Evolutionary conservation across 1,140 invertebrate genomes (phyloP).

Genomic region (Babylonia areolata): DNA sequence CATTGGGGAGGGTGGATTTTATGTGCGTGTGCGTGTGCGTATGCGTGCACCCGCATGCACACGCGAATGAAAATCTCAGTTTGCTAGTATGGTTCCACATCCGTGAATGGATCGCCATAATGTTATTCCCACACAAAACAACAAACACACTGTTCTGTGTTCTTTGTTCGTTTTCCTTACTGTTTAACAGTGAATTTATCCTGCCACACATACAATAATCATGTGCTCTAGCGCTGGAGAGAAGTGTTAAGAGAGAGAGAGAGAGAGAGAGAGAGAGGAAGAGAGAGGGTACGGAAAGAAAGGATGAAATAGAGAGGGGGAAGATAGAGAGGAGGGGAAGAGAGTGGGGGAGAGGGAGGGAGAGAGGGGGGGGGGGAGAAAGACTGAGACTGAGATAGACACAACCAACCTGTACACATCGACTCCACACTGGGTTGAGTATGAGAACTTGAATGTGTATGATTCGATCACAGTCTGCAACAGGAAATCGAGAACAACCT

Average conservation of each 20-base stretch:
- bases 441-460: conserved; percentile 75
- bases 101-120: too few species aligned
- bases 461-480: conserved; percentile 73
- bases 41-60: too few species aligned
- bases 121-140: too few species aligned
- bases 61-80: too few species aligned
- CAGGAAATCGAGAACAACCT: not conserved
- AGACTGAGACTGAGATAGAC: not conserved
- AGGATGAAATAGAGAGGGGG: not conserved
- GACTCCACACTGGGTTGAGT: conserved; percentile 65
- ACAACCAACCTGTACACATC: conserved; percentile 72
- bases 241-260: too few species aligned
- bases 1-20: not conserved
- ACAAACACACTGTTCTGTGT: too few species aligned
- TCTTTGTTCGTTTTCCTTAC: too few species aligned
- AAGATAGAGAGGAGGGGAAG: not conserved
- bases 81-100: too few species aligned
- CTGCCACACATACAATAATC: too few species aligned
- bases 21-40: too few species aligned
- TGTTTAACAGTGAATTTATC: too few species aligned
- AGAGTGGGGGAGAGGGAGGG: not conserved
- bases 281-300: not conserved
- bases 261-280: not conserved
- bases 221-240: too few species aligned
- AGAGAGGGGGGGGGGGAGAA: not conserved